Evolutionary conservation across 2,797 vertebrate genomes (phyloP).

Genomic region (Premnoplex brunnescens): DNA sequence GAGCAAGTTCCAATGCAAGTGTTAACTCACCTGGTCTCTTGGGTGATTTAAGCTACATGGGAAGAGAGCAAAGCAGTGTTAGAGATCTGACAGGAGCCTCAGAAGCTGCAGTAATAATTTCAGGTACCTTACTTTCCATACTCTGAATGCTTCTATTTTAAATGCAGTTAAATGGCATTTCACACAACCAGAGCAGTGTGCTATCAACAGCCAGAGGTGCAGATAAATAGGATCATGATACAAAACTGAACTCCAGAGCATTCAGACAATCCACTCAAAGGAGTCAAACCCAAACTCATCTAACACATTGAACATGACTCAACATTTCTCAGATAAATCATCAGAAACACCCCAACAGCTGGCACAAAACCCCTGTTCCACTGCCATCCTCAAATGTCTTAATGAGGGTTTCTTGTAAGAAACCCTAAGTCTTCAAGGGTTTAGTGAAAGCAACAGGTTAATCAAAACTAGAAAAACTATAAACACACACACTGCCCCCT

Average conservation of each 20-base stretch:
- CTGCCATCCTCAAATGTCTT: not conserved
- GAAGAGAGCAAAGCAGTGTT: constrained; percentile 58
- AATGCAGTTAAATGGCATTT: not conserved
- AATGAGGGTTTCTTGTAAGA: not conserved
- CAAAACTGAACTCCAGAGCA: not conserved
- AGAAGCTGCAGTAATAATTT: not conserved
- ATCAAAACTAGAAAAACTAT: not conserved
- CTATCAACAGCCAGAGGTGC: not conserved
- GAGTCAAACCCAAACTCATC: not conserved
- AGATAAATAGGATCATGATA: not conserved
- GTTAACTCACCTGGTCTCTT: constrained; percentile 91
- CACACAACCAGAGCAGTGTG: not conserved
- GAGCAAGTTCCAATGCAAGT: not conserved
- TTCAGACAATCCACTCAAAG: not conserved
- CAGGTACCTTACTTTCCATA: not conserved
- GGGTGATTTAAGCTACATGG: constrained; percentile 92
- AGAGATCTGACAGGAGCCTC: constrained; percentile 20
- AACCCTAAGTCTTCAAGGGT: not conserved
- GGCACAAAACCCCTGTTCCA: not conserved
- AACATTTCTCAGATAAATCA: not conserved
- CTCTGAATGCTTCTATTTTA: not conserved
- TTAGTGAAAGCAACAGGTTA: not conserved
- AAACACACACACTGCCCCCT: not conserved
- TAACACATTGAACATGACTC: not conserved
- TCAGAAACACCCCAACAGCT: not conserved